phyloP scores from a whole-genome alignment of 1,140 invertebrate species.

The Sminthurides bifidus region DNA sequence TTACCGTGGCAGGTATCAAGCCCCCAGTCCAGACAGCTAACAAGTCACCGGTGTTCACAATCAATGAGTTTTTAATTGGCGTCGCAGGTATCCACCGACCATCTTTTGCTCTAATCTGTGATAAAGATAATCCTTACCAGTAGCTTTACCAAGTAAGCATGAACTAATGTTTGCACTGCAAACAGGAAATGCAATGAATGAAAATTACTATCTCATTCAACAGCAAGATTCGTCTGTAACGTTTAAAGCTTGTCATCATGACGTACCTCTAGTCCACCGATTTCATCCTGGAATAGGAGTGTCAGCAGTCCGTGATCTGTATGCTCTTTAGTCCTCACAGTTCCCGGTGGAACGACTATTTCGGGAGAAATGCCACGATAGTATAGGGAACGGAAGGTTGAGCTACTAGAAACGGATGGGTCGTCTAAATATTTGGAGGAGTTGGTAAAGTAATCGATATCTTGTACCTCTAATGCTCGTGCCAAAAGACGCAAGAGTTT shows the following conservation, averaged over 20 bases:
- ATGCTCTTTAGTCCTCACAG: slow-evolving; percentile 49
- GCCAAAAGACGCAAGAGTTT: slow-evolving; percentile 7
- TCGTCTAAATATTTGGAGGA: slow-evolving; percentile 10
- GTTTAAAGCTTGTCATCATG: background rate
- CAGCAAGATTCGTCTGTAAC: background rate
- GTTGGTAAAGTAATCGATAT: slow-evolving; percentile 17
- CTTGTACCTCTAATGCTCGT: slow-evolving; percentile 11
- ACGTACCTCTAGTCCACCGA: slow-evolving; percentile 38
- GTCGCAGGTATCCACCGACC: slow-evolving; percentile 22
- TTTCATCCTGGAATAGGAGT: slow-evolving; percentile 38
- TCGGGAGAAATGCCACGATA: slow-evolving; percentile 46
- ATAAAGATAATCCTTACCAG: slow-evolving; percentile 39
- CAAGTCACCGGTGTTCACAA: slow-evolving; percentile 65
- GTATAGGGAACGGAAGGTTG: slow-evolving; percentile 52
- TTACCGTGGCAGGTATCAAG: slow-evolving; percentile 54
- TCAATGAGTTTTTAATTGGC: slow-evolving; percentile 51
- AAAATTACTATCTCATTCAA: slow-evolving; percentile 15
- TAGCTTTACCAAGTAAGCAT: too few relatives aligned
- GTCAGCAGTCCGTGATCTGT: slow-evolving; percentile 40
- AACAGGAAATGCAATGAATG: background rate
- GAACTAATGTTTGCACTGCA: background rate
- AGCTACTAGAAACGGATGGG: slow-evolving; percentile 30
- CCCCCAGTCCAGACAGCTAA: slow-evolving; percentile 62
- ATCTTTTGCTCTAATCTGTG: slow-evolving; percentile 28
- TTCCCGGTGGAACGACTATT: slow-evolving; percentile 34